Base-by-base conservation (phyloP, 2,888 invertebrate genomes). In the Labia minor region DNA sequence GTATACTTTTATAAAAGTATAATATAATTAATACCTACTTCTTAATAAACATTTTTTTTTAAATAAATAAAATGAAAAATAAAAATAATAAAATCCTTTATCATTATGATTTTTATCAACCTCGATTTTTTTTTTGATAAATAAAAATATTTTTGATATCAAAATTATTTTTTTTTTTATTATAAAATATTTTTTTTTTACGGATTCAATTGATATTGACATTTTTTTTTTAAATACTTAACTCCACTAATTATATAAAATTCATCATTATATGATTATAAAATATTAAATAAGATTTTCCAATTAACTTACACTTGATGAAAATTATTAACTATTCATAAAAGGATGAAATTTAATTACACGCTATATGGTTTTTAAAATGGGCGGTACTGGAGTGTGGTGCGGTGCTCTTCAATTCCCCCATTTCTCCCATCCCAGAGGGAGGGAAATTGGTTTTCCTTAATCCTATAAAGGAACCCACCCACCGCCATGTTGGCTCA, bases 271-370 rank as follows among this genome's bases (percentile, higher is more conserved):
- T 49, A 49, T 10, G 49, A 49, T 49, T 11, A 49, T 49, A 49
- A 49, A 49, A 49, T 49, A 49, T 49, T 49, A 49, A 49, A 49
- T 49, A 49, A 49, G 49, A 49, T 49, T 49, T 49, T 49, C 49
- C 49, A 49, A 49, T 49, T 49, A 49, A 49, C 49, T 49, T 49
- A 49, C 49, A 49, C 49, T 49, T 49, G 14, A 49, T 49, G 49
- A 49, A 49, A 49, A 49, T 49, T 49, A 49, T 49, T 49, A 49
- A 49, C 49, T 49, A 49, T 49, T 49, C 49, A 49, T 49, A 49
- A 49, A 49, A 49, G 49, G 49, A 49, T 49, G 49, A 49, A 49
- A 49, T 49, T 49, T 49, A 49, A 49, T 49, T 49, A 49, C 49
- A 49, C 49, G 49, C 8, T 49, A 49, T 49, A 49, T 49, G 49